These are phyloP conservation scores for Resseliella maxima DNA, from an alignment of 2,888 invertebrate genomes.

Conservation along the genomic window DNA sequence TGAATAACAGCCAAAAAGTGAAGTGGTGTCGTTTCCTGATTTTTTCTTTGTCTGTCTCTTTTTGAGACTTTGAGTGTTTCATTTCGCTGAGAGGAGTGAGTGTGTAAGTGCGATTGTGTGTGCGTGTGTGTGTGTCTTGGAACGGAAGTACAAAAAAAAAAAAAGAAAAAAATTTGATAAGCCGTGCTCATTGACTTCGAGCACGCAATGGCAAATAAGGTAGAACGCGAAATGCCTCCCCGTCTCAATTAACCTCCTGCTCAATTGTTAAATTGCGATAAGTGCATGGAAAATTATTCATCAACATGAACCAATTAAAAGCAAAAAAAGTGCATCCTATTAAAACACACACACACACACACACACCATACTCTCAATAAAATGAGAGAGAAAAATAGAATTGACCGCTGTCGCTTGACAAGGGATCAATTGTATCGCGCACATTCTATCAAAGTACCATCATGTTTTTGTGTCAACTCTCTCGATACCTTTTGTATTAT, in stretches of 20 bases:
- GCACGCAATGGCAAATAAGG: background rate
- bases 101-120: too few species aligned
- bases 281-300: constrained; percentile 16
- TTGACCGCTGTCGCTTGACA: background rate
- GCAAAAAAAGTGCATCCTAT: constrained; percentile 15
- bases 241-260: constrained; percentile 14
- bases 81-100: too few species aligned
- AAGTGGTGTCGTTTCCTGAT: background rate
- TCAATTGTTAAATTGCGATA: constrained; percentile 27
- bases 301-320: constrained; percentile 26
- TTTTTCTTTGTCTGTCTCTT: too few species aligned
- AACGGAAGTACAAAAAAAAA: background rate
- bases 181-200: constrained; percentile 35
- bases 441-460: constrained; percentile 17
- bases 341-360: too few species aligned
- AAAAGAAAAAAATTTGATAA: background rate
- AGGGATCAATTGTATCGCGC: background rate
- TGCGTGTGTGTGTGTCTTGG: background rate
- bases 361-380: background rate
- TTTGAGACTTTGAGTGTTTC: too few species aligned
- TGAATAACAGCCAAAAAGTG: background rate
- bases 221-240: background rate
- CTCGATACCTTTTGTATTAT: background rate
- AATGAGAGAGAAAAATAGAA: background rate
- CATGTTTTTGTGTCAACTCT: constrained; percentile 21